Evolutionary conservation across 2,797 vertebrate species (phyloP), one percentile per base, ranked within the genome.

Genomic region (Caiman crocodilus): DNA sequence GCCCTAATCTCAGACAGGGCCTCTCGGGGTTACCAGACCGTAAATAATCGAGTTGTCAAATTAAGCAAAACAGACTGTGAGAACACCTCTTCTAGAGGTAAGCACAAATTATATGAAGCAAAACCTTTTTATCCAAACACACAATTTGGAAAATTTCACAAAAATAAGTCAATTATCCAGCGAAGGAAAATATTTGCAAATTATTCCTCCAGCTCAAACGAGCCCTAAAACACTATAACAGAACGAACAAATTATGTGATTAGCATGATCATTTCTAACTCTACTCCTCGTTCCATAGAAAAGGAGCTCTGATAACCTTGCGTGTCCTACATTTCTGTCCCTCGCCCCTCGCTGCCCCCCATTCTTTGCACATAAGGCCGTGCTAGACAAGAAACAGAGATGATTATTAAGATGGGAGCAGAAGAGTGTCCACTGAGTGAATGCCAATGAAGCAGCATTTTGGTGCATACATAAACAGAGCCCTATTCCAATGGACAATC

Each of bases 381-480:
- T 83, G 30, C 35, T 64, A 96, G 96, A 96, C 95, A 95, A 96
- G 93, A 89, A 78, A 89, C 90, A 81, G 83, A 97, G 96, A 96
- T 96, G 59, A 96, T 93, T 96, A 95, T 96, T 97, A 96, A 96
- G 96, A 97, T 96, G 96, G 85, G 85, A 96, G 81, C 63, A 89
- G 87, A 88, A 88, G 77, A 95, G 57, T 71, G 35, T 86, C 93
- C 71, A 81, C 63, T 23, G 73, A 91, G 93, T 76, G 95, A 97
- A 97, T 97, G 95, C 71, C 92, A 96, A 96, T 95, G 94, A 96
- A 96, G 85, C n/a, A 35, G 0, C 71, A 55, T 77, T 88, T 92
- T 69, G 82, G 71, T n/a, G 71, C 82, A n/a, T 83, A 73, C 80
- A 87, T n/a, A 89, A 92, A 79, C 75, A 15, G 65, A 94, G 77